phyloP scores from a whole-genome alignment of 2,888 invertebrate genomes.

The Bruchidius siliquastri region DNA sequence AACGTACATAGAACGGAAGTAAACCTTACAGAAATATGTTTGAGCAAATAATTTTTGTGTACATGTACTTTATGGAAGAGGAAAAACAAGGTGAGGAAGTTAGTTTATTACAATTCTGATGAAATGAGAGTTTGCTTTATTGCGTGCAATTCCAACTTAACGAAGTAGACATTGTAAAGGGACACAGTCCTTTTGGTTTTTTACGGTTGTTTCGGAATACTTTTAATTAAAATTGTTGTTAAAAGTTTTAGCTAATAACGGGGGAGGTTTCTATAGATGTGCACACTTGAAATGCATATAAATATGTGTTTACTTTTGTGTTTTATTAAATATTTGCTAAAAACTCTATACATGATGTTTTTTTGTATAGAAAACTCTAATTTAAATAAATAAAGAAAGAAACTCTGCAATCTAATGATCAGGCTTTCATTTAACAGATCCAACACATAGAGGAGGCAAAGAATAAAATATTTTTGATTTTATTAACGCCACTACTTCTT shows the following conservation, averaged over 20 bases:
- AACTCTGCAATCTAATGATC: no score
- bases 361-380: no score
- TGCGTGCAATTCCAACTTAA: slow-evolving; percentile 41
- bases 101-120: slow-evolving; percentile 33
- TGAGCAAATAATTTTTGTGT: slow-evolving; percentile 43
- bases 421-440: no score
- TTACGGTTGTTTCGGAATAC: neutral
- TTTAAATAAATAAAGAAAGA: no score
- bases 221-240: neutral
- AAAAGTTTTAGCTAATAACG: neutral
- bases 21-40: slow-evolving; percentile 39
- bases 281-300: neutral
- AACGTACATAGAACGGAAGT: slow-evolving; percentile 42
- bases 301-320: neutral
- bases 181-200: neutral
- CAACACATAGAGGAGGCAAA: no score
- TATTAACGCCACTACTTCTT: no score
- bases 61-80: slow-evolving; percentile 34
- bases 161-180: slow-evolving; percentile 26
- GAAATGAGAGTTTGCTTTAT: slow-evolving; percentile 37
- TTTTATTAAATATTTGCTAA: neutral
- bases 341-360: no score
- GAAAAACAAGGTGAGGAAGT: slow-evolving; percentile 37
- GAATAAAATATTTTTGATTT: no score
- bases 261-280: neutral